Conservation (phyloP, 2,888 invertebrate species). For the Formica aserva region DNA sequence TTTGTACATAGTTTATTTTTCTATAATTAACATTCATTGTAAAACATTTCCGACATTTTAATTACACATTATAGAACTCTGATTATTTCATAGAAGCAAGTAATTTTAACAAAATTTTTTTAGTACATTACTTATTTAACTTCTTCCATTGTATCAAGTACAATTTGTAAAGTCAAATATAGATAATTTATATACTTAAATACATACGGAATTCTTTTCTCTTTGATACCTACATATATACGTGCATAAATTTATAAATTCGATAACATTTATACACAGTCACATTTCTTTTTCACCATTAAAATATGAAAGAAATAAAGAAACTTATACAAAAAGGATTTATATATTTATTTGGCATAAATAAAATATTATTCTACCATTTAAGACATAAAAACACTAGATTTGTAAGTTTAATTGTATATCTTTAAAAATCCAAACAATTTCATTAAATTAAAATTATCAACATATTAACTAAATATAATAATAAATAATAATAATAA, state of each 20-base stretch:
- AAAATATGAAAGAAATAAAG: conserved; percentile 37
- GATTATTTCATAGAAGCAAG: conserved; percentile 39
- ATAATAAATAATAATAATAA: too few relatives aligned
- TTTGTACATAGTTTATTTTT: conserved; percentile 64
- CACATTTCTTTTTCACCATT: conserved; percentile 11
- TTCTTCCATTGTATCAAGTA: background rate
- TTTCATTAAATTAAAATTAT: conserved; percentile 13
- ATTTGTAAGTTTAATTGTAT: conserved; percentile 1
- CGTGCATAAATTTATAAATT: conserved; percentile 19
- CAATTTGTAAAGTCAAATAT: conserved; percentile 4
- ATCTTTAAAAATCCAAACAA: conserved; percentile 6
- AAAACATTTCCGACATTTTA: conserved; percentile 43
- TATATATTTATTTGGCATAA: conserved; percentile 8
- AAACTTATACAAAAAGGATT: background rate
- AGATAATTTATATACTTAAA: conserved; percentile 26
- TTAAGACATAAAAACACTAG: background rate
- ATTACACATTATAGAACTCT: conserved; percentile 44
- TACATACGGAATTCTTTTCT: background rate
- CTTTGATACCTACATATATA: background rate
- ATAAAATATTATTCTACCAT: background rate
- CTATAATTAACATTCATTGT: conserved; percentile 48
- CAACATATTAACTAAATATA: conserved; percentile 8
- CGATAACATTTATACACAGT: background rate
- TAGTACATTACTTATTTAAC: conserved; percentile 34
- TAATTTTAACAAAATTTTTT: conserved; percentile 47